Evolutionary conservation across 1,140 invertebrate species (phyloP), one percentile per base, ranked within the genome.

Genomic region (Zeugodacus cucurbitae): DNA sequence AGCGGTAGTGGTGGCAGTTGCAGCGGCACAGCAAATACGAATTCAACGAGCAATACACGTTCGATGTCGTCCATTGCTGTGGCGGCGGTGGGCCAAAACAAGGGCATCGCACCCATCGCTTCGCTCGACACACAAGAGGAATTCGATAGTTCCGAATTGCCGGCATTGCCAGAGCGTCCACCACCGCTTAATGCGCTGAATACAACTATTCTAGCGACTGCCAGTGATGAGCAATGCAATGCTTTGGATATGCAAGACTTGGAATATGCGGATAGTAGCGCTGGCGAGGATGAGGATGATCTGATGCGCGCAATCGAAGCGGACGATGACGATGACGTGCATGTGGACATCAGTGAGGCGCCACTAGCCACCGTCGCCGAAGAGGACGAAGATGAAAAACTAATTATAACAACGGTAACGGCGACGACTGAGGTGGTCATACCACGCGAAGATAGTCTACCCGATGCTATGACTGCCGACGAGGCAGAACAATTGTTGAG

Each of bases 401-500:
- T n/a, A 14, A 37, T 82, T 10, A 37, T 82, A 48, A 37, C 41
- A n/a, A 34, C 74, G 4, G 74, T 34, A n/a, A 11, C 34, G 74
- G 41, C n/a, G 37, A 41, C 37, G 44, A n/a, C n/a, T n/a, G 41
- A 82, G 22, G 74, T 82, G 41, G 74, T 14, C 44, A 82, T 82
- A 48, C 74, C 64, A 3, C 62, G 88, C n/a, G 88, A 88, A n/a
- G 88, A 89, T 62, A 93, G 91, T 82, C 88, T 93, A 87, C 95
- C 95, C 20, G 96, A 97, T 91, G 95, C 96, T 26, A 97, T 97
- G 96, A 97, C 97, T 64, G 95, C 96, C n/a, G 96, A 96, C 90
- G 97, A 97, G 92, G 96, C 96, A n/a, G 97, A 97, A 91, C 95
- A 97, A 94, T 94, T 97, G 90, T 94, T 97, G 87, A 97, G 96